Conservation (phyloP, 2,797 vertebrate species). For the Pogonophryne albipinna region DNA sequence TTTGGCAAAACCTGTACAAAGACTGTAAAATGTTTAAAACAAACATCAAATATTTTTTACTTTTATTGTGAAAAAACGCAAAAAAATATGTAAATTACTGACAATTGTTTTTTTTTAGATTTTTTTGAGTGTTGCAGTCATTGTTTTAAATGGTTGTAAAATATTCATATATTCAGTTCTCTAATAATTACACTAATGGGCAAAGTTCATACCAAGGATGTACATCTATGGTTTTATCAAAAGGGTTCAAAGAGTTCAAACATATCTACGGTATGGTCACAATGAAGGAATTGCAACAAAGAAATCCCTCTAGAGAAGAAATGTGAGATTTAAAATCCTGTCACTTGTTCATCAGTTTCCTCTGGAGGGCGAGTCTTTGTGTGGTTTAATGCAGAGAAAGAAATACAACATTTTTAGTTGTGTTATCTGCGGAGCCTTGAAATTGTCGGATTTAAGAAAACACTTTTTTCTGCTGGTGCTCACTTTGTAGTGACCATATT, state of each 20-base stretch:
- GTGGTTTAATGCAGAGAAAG: not conserved
- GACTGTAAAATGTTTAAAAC: constrained; percentile 76
- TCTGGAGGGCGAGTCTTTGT: not conserved
- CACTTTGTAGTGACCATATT: constrained; percentile 39
- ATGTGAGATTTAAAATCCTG: constrained; percentile 4
- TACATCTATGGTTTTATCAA: constrained; percentile 45
- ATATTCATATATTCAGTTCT: constrained; percentile 71
- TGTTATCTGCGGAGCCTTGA: not conserved
- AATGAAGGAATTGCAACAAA: constrained; percentile 54
- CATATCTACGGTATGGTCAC: constrained; percentile 65
- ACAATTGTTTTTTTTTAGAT: constrained; percentile 69
- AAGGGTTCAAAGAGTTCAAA: constrained; percentile 48
- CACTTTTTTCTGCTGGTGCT: constrained; percentile 25
- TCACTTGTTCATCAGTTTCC: constrained; percentile 8
- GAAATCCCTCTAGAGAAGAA: constrained; percentile 12
- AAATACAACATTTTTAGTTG: not conserved
- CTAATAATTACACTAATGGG: constrained; percentile 71
- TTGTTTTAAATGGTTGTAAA: constrained; percentile 92
- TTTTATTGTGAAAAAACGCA: constrained; percentile 73
- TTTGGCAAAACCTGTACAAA: constrained; percentile 73
- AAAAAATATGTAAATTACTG: constrained; percentile 73
- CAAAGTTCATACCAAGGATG: constrained; percentile 54
- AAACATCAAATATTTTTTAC: constrained; percentile 80
- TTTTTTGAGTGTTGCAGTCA: constrained; percentile 84
- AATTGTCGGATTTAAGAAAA: not conserved